Conservation (phyloP, 2,797 vertebrate genomes). For the Halcyon leucocephala region DNA sequence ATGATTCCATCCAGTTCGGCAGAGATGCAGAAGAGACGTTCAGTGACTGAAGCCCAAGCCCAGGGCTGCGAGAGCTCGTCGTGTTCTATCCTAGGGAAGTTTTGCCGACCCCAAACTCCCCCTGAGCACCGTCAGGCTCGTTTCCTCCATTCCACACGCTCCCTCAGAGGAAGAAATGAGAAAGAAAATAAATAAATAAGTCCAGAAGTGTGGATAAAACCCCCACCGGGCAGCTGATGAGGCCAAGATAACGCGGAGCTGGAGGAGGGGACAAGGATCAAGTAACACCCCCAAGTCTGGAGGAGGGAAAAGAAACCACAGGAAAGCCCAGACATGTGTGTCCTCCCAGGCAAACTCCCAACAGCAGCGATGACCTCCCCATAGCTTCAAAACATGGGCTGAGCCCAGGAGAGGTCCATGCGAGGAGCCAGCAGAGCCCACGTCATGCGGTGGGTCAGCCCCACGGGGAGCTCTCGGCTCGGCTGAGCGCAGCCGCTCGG, state of each 20-base stretch:
- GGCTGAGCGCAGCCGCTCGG: accelerated
- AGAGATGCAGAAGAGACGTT: neutral
- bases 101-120: neutral
- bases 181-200: accelerated
- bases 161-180: neutral
- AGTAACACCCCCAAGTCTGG: neutral
- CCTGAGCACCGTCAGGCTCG: accelerated
- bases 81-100: neutral
- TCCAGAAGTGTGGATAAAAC: neutral
- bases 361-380: neutral
- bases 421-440: neutral
- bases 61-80: neutral
- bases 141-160: neutral
- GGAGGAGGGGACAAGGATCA: neutral
- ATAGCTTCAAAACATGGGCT: neutral
- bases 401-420: neutral
- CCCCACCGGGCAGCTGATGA: neutral
- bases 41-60: neutral
- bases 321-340: neutral
- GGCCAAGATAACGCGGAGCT: accelerated
- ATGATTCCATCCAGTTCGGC: neutral
- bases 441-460: accelerated
- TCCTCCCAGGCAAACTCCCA: neutral
- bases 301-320: neutral
- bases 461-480: accelerated